Evolutionary conservation across 2,888 invertebrate genomes (phyloP).

Genomic region (Synanthedon andrenaeformis): DNA sequence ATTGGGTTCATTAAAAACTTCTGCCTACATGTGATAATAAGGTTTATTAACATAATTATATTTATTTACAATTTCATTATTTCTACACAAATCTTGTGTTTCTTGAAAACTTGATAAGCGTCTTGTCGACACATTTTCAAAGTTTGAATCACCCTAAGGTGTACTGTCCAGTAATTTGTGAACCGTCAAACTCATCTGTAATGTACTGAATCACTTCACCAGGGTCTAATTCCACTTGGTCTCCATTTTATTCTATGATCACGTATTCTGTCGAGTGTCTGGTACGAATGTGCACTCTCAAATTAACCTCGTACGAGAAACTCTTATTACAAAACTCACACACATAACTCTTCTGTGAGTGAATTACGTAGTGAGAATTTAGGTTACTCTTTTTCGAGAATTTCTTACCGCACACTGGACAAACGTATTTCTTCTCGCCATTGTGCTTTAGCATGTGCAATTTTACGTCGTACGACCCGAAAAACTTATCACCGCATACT

Average conservation of each 20-base stretch:
- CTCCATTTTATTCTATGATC: slow-evolving; percentile 6
- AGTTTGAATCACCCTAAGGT: background rate
- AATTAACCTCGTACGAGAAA: slow-evolving; percentile 53
- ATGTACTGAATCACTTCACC: slow-evolving; percentile 34
- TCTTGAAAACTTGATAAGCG: too few relatives aligned
- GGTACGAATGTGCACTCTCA: slow-evolving; percentile 38
- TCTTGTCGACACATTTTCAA: too few relatives aligned
- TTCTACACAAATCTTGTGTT: too few relatives aligned
- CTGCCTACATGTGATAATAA: too few relatives aligned
- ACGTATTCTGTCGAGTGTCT: slow-evolving; percentile 24
- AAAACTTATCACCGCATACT: slow-evolving; percentile 56
- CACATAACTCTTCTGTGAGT: slow-evolving; percentile 60
- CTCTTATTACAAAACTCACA: slow-evolving; percentile 68
- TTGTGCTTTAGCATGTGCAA: slow-evolving; percentile 67
- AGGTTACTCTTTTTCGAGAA: slow-evolving; percentile 72
- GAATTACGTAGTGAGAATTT: slow-evolving; percentile 69
- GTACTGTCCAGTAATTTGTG: slow-evolving; percentile 21
- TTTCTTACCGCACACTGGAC: slow-evolving; percentile 71
- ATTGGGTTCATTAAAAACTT: too few relatives aligned
- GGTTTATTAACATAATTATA: too few relatives aligned
- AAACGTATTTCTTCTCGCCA: slow-evolving; percentile 67
- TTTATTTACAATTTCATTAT: too few relatives aligned
- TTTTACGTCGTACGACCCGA: slow-evolving; percentile 53
- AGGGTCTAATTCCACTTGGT: slow-evolving; percentile 20
- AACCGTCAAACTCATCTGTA: slow-evolving; percentile 28